Base-by-base conservation (phyloP, 92 coral and sea anemone genomes). In the Porites divaricata region DNA sequence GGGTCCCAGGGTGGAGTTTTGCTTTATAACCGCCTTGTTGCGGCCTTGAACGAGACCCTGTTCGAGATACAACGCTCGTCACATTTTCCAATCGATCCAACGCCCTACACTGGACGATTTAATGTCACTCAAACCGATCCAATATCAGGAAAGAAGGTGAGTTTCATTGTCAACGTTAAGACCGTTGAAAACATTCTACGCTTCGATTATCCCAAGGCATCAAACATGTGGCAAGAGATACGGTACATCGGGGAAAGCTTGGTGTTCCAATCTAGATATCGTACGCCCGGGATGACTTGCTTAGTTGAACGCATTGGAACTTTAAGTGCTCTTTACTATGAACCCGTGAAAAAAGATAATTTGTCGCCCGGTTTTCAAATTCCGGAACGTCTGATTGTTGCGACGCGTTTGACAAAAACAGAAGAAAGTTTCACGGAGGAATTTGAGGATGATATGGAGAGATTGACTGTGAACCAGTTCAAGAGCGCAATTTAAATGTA, bases 21-120 rank as follows among this genome's bases (percentile, higher is more conserved):
- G 57, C 67, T 73, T 4, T 53, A 74, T 26, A 51, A 75, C 20
- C 64, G 28, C 57, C 74, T 83, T 15, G 54, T 62, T 61, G 74
- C 88, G 8, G 63, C 20, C 8, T 23, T 83, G 25, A 83, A 74
- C 50, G 81, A 83, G 15, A 83, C 88, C 26, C 57, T 83, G 22
- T 75, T 65, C 21, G 82, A 62, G 48, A n/a, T 75, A 15, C 88
- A 83, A 41, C 66, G 57, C 10, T 16, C 24, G 1, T 24, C 82
- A 45, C 67, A 24, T 56, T 85, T 67, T 14, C 77, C 85, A 53
- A 62, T 85, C 6, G 51, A 56, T 9, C 61, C 83, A 4, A 6
- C 58, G 9, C 89, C 89, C 16, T 78, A 49, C n/a, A 9, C 69
- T 25, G 89, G 89, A 51, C 77, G 48, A 52, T 85, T 74, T 20